Conservation (phyloP, 2,113 vertebrate species). For the Terrapene triunguis region DNA sequence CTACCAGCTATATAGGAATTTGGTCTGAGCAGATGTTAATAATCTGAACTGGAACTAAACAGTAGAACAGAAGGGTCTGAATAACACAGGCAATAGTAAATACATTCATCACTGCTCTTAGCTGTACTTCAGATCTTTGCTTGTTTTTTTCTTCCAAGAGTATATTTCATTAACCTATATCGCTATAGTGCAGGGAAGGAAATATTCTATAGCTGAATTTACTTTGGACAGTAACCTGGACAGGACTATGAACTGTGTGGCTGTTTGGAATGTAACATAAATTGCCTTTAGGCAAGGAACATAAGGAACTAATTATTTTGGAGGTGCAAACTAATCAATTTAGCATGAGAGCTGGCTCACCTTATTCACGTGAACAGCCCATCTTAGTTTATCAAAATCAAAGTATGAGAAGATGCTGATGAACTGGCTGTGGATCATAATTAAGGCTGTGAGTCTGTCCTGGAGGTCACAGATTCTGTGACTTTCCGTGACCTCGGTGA, state of each 20-base stretch:
- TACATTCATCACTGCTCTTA: not conserved
- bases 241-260: not conserved
- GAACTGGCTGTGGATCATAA: not conserved
- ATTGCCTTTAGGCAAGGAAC: slow-evolving; percentile 60
- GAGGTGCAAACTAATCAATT: slow-evolving; percentile 64
- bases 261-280: slow-evolving; percentile 34
- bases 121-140: not conserved
- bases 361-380: slow-evolving; percentile 38
- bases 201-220: slow-evolving; percentile 18
- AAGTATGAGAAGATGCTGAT: not conserved
- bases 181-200: not conserved
- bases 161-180: slow-evolving; percentile 33
- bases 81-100: not conserved
- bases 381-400: slow-evolving; percentile 7
- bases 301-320: slow-evolving; percentile 70
- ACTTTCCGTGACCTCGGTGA: no score
- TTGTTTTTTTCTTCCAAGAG: not conserved
- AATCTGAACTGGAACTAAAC: not conserved
- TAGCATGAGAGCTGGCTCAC: slow-evolving; percentile 1
- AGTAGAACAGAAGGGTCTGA: not conserved
- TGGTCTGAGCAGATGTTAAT: not conserved
- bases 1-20: not conserved
- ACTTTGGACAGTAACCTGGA: not conserved
- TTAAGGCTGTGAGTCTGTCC: no score
- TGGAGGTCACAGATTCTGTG: no score